Evolutionary conservation across 2,888 invertebrate species (phyloP), one percentile per base, ranked within the genome.

Genomic region (Ctenicera cuprea): DNA sequence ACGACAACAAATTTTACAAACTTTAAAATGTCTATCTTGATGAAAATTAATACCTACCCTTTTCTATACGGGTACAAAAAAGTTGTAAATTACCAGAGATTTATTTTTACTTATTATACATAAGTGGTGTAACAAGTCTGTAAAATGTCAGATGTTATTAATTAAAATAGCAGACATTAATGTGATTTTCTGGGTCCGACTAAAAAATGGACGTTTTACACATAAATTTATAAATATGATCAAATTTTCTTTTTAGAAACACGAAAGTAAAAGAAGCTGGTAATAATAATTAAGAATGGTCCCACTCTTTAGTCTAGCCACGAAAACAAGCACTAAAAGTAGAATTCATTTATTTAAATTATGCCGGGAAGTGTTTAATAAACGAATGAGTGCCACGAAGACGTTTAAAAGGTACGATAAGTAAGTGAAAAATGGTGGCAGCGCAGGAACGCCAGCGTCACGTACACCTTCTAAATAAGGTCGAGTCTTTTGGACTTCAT

Each of bases 381-480:
- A 68, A 68, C 57, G 68, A 68, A 68, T 16, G 41, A 59, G 45
- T 48, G 18, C 59, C 41, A 68, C 50, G 57, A 59, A 43, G 57
- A 68, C 57, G 26, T 45, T 61, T 68, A 68, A 68, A 48, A 43
- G 57, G 48, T 68, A 48, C 68, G 68, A 68, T 68, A 68, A 68
- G 68, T 57, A 61, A 68, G 68, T 68, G 68, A 68, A 68, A 68
- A 68, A 68, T 68, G 68, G 59, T 61, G 61, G 68, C 57, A 48
- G 57, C 59, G 68, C 68, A 12, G 26, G 57, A 57, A 57, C 68
- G 41, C 68, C 61, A 50, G 50, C 45, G 61, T 68, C 68, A 68
- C 68, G 68, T 68, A 68, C 48, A 68, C 61, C 68, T 68, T 68
- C 61, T 68, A 68, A 68, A 68, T 68, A 68, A 68, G 68, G 68